Conservation (phyloP, 2,888 invertebrate genomes). For the Apamea sordens region DNA sequence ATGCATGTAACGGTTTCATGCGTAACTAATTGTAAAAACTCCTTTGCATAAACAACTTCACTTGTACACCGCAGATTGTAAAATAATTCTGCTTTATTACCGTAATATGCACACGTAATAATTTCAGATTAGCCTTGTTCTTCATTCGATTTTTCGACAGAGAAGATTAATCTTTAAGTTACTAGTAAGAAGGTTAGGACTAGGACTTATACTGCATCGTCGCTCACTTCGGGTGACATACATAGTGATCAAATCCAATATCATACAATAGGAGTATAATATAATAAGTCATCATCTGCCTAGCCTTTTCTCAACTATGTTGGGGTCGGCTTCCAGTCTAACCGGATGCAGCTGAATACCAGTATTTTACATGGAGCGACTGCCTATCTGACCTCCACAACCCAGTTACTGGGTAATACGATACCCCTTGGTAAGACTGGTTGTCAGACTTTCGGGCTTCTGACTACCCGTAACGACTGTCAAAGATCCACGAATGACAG, state of each 20-base stretch:
- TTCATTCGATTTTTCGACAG: neutral
- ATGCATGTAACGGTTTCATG: slow-evolving; percentile 14
- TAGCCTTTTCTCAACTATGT: too few species aligned
- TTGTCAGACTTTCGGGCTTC: too few species aligned
- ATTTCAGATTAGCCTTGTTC: neutral
- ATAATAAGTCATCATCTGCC: too few species aligned
- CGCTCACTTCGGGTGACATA: neutral
- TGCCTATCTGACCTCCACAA: too few species aligned
- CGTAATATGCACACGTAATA: neutral
- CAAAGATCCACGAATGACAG: too few species aligned
- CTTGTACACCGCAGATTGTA: neutral
- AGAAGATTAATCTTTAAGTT: neutral
- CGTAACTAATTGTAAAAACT: slow-evolving; percentile 24
- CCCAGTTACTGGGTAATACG: too few species aligned
- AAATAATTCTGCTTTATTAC: neutral
- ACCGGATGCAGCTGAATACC: too few species aligned
- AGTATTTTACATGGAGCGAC: too few species aligned
- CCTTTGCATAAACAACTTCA: slow-evolving; percentile 3
- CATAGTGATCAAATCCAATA: neutral
- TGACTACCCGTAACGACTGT: too few species aligned
- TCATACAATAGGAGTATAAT: neutral
- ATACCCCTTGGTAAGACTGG: too few species aligned
- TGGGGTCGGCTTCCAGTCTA: too few species aligned
- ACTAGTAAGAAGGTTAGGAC: neutral
- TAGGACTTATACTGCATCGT: neutral